Conservation (phyloP, 2,113 vertebrate species). For the Sitta europaea region DNA sequence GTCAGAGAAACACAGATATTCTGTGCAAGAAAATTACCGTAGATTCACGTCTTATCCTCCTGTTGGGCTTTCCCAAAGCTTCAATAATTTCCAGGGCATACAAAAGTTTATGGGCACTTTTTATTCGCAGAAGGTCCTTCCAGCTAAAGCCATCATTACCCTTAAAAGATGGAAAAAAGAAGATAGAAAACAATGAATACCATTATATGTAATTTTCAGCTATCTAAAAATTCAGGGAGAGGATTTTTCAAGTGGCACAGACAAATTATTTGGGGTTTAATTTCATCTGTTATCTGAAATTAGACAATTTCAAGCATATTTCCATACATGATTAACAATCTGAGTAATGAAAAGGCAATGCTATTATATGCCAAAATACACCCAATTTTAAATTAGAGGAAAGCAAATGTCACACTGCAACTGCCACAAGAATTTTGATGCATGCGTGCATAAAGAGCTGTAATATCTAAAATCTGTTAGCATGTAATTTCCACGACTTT, state of each 20-base stretch:
- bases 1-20: background rate
- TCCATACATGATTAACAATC: background rate
- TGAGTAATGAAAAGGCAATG: background rate
- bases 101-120: slow-evolving; percentile 95
- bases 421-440: background rate
- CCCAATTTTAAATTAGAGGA: background rate
- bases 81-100: slow-evolving; percentile 98
- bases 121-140: slow-evolving; percentile 95
- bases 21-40: slow-evolving; percentile 75
- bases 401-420: background rate
- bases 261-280: background rate
- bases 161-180: slow-evolving; percentile 64
- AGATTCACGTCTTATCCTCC: slow-evolving; percentile 93
- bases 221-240: background rate
- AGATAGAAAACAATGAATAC: background rate
- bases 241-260: background rate
- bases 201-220: background rate
- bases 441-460: fast-evolving
- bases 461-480: background rate
- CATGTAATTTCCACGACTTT: background rate
- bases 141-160: slow-evolving; percentile 89
- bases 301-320: background rate
- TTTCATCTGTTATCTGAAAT: background rate
- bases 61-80: slow-evolving; percentile 94
- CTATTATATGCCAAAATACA: background rate